Percentiles rank a stretch among this genome's conserved stretches.
phyloP scores from a whole-genome alignment of 2,797 vertebrate genomes.

The Ara ararauna region DNA sequence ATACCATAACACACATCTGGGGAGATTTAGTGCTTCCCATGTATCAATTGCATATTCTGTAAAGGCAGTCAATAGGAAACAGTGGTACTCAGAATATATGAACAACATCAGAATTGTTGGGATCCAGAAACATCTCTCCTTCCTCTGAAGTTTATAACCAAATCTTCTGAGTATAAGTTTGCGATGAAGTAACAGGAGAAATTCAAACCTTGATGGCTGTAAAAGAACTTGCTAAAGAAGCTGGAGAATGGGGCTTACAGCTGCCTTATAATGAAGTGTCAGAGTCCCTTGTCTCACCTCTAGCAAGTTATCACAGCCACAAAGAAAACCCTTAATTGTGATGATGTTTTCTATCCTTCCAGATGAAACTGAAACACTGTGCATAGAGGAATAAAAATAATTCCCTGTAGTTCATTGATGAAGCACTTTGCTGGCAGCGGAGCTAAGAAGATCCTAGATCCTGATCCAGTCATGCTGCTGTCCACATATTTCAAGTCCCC shows the following conservation, averaged over 20 bases:
- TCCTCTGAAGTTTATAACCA: background rate
- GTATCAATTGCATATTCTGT: background rate
- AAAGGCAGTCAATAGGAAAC: background rate
- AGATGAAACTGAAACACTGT: background rate
- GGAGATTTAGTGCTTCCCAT: background rate
- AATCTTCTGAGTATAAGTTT: background rate
- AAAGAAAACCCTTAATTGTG: background rate
- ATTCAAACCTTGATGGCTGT: accelerated
- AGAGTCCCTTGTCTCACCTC: background rate
- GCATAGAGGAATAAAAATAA: background rate
- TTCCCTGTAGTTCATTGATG: background rate
- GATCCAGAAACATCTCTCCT: background rate
- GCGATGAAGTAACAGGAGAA: background rate
- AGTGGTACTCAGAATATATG: background rate
- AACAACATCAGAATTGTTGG: background rate
- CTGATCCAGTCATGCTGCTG: background rate
- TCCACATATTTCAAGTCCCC: background rate
- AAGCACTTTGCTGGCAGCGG: background rate
- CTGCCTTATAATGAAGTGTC: background rate
- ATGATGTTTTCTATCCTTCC: background rate
- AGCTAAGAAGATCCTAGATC: background rate
- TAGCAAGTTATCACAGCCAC: background rate
- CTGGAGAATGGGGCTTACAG: background rate
- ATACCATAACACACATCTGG: background rate
- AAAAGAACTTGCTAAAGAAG: background rate